Base-by-base conservation (phyloP, 2,888 invertebrate genomes). In the Baccha elongata region DNA sequence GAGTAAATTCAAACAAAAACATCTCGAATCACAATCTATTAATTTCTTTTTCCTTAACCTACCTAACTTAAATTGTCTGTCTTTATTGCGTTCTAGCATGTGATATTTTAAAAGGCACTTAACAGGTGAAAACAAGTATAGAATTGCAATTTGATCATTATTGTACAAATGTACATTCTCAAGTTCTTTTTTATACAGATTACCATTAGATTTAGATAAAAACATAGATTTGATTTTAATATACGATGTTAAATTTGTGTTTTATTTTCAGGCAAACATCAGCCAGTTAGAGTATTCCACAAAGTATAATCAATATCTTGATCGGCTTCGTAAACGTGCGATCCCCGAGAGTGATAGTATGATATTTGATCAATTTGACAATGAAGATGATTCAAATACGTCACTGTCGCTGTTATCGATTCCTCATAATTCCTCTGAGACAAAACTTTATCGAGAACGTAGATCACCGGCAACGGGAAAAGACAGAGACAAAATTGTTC, bases 261-360 rank as follows among this genome's bases (percentile, higher is more conserved):
- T 17, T 29, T 29, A 2, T 32, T 50, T 42, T 8, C 91, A 94
- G 94, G 93, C 93, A 86, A 94, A 94, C 90, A 92, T 94, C 86
- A 94, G 94, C 87, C 93, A 93, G 89, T 89, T 91, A 84, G 94
- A 94, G 88, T 94, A 93, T 89, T 91, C 91, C 69, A 91, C 91
- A 85, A 93, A 93, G 90, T 93, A 93, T 91, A 90, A 90, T 85
- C 91, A 92, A 88, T 94, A 94, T 89, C 91, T 94, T 86, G 87
- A 89, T 48, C 89, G 90, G 37, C 87, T 91, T 13, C 89, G 88
- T 46, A 87, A 89, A 81, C 88, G 85, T 1, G 86, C 86, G 23
- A 17, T 86, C 11, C 26, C 29, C 0, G 23, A 85, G 8, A 29
- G 75, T 2, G 48, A 50, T 40, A 65, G 64, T 26, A 35, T n/a